Base-by-base conservation (phyloP, 1,140 invertebrate genomes). In the Pristionchus pacificus region DNA sequence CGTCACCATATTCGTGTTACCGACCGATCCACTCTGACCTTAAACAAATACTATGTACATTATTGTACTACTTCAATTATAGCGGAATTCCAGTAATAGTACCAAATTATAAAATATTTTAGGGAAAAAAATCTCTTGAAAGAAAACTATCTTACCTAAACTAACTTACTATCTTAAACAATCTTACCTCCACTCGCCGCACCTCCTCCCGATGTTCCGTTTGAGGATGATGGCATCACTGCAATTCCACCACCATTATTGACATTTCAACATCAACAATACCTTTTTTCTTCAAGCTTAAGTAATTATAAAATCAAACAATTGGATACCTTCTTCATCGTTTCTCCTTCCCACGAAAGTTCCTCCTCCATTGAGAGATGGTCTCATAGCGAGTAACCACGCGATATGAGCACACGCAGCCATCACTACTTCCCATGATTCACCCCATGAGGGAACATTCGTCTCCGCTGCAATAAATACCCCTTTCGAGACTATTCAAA, bases 1-100 rank as follows among this genome's bases (percentile, higher is more conserved):
- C 78, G 96, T 91, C 71, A 95, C 91, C n/a, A 92, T 91, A 85
- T 92, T 93, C 6, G 38, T 10, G 19, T 10, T 49, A 19, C 6
- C 38, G 38, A 10, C 19, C 6, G 6, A 6, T 49, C 6, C 38
- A 49, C 6, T 49, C 38, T 10, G 6, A 49, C 6, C 38, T 10
- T 49, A 49, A 49, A 19, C 6, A 19, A 49, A 6, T 49, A 49
- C 19, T 49, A 6, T 49, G 6, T 49, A 10, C 38, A 49, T 49
- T 19, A 49, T 49, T n/a, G n/a, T 10, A 49, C 38, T 49, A 49
- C 38, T 10, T 6, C 19, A 49, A 19, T 19, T 49, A 49, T 19
- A 49, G 38, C 19, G 19, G 6, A 49, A 49, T 49, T 49, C 6
- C 38, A 10, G 38, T 49, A 49, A 19, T 19, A 49, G 38, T n/a